Evolutionary conservation across 2,797 vertebrate genomes (phyloP).

Genomic region (Hirundo rustica): DNA sequence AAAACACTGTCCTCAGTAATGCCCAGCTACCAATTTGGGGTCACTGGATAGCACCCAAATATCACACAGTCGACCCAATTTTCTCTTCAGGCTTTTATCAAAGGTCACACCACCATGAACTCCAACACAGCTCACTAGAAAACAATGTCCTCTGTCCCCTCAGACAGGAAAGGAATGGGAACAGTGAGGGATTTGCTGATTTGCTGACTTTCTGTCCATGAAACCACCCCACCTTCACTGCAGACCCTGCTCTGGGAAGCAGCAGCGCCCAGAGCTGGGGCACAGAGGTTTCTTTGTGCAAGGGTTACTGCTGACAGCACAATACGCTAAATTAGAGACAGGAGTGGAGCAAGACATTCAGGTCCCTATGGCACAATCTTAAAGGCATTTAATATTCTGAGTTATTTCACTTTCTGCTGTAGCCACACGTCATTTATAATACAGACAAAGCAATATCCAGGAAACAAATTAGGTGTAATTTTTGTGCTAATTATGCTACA

Average conservation of each 20-base stretch:
- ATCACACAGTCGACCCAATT: not conserved
- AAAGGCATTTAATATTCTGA: constrained; percentile 62
- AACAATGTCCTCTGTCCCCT: not conserved
- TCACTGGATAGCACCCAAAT: not conserved
- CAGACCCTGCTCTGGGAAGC: not conserved
- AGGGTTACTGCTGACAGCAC: constrained; percentile 42
- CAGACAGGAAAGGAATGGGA: not conserved
- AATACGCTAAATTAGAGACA: constrained; percentile 52
- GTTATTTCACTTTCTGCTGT: constrained; percentile 58
- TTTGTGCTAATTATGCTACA: constrained; percentile 60
- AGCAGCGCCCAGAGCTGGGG: not conserved
- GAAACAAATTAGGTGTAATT: constrained; percentile 64
- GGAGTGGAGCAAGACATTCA: constrained; percentile 42
- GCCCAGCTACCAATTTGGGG: not conserved
- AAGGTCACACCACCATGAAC: not conserved
- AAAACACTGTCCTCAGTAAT: not conserved
- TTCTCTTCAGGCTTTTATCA: not conserved
- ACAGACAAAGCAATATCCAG: constrained; percentile 54
- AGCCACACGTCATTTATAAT: constrained; percentile 52
- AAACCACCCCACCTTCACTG: not conserved
- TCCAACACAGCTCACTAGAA: too few species aligned
- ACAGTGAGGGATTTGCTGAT: not conserved
- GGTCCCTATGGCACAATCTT: constrained; percentile 28
- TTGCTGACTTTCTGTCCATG: not conserved
- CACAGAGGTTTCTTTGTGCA: not conserved